Base-by-base conservation (phyloP, 2,113 vertebrate genomes). In the Paraplagusia blochii region DNA sequence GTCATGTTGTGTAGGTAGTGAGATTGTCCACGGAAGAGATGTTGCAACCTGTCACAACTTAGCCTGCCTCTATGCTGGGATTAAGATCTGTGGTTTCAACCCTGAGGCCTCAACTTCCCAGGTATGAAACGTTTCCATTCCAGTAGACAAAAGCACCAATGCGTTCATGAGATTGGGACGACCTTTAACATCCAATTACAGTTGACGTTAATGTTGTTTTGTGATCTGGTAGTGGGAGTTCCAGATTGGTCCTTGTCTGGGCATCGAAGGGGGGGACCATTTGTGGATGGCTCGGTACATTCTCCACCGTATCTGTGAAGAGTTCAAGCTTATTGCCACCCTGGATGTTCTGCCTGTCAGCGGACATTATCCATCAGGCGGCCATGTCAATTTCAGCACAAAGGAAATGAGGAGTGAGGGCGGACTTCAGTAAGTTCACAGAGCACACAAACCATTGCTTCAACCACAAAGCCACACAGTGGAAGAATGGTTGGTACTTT, bases 281-380 rank as follows among this genome's bases (percentile, higher is more conserved):
- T 80, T 93, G 22, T 93, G 91, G 90, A 54, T 93, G 85, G 80
- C 90, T 8, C 86, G 88, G 0, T 92, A 87, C 74, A 86, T 93
- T 60, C 81, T 94, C 19, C 88, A 40, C 9, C 10, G 10, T 13
- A 4, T 40, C 9, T 40, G 38, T 40, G 91, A 92, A 77, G 51
- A 55, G 44, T 55, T 61, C 40, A 44, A 17, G 5, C 36, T 62
- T 22, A 39, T 69, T 33, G 58, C 66, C 38, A 85, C 84, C 0
- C 69, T 92, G 45, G 92, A 91, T 55, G 88, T 88, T 34, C 92
- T 92, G 63, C 88, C 88, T 91, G 38, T 11, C 64, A 69, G 69
- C 0, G 87, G 85, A 1, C 11, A 11, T 11, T 5, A 7, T 5
- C 22, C 60, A 29, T 39, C 44, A 15, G 51, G 43, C 35, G 38